These are phyloP conservation scores for Amyelois transitella DNA, from an alignment of 1,140 invertebrate genomes.

Conservation along the genomic window DNA sequence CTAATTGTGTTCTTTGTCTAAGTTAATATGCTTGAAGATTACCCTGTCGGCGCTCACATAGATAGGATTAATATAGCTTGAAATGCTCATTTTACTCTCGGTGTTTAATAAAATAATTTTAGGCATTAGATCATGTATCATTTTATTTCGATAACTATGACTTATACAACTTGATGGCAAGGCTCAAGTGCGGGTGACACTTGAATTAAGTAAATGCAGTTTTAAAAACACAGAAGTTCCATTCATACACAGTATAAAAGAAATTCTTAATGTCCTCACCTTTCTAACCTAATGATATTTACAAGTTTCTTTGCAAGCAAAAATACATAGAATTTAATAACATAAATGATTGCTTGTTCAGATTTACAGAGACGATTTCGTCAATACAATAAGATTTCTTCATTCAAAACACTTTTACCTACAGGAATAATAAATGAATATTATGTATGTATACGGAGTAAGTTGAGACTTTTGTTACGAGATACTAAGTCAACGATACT, in stretches of 20 bases:
- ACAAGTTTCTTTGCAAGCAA: not conserved
- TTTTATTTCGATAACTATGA: slow-evolving; percentile 34
- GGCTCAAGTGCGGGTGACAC: slow-evolving; percentile 16
- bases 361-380: no score
- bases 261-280: not conserved
- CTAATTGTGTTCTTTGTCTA: no score
- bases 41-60: not conserved
- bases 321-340: no score
- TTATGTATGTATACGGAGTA: no score
- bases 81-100: not conserved
- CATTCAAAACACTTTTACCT: no score
- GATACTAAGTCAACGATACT: no score
- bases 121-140: slow-evolving; percentile 27
- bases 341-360: no score
- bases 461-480: no score
- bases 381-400: no score
- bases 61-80: not conserved
- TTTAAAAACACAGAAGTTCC: not conserved
- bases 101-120: slow-evolving; percentile 26
- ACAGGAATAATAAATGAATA: no score
- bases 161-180: slow-evolving; percentile 52
- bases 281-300: not conserved
- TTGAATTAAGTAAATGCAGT: not conserved
- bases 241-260: not conserved
- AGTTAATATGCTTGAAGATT: no score